Evolutionary conservation across 92 coral and sea anemone species (phyloP).

Genomic region (Diadumene lineata): DNA sequence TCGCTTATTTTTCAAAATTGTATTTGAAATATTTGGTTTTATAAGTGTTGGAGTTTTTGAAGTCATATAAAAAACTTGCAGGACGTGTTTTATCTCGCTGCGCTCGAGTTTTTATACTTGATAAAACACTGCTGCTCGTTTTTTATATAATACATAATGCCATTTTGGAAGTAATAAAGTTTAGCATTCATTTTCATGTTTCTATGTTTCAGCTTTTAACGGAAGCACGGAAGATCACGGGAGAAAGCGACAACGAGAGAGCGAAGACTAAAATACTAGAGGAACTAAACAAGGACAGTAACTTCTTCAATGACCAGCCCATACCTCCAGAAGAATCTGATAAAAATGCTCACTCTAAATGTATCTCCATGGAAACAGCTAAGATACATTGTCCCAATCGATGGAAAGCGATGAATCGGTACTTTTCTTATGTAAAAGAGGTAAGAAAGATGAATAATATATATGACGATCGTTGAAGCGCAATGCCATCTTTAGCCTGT

Average conservation of each 20-base stretch:
- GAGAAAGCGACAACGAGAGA: conserved; percentile 32
- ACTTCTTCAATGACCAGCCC: conserved; percentile 68
- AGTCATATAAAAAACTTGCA: too few species aligned
- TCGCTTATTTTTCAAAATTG: too few species aligned
- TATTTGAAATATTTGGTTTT: too few species aligned
- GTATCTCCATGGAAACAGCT: conserved; percentile 68
- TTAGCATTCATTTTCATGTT: too few species aligned
- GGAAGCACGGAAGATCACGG: conserved; percentile 29
- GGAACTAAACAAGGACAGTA: conserved; percentile 46
- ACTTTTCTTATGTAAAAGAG: conserved; percentile 72
- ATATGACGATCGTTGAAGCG: too few species aligned
- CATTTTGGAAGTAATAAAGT: too few species aligned
- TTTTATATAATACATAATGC: too few species aligned
- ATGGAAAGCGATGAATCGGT: conserved; percentile 61
- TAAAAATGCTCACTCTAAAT: conserved; percentile 57
- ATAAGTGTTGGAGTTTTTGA: too few species aligned
- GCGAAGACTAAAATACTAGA: conserved; percentile 54
- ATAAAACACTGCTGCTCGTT: too few species aligned
- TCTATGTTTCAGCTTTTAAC: neutral
- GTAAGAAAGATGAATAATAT: conserved; percentile 17
- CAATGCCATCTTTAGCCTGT: too few species aligned
- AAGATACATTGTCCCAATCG: conserved; percentile 74
- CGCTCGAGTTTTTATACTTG: too few species aligned
- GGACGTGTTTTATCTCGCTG: too few species aligned
- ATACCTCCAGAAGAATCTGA: conserved; percentile 74